These are phyloP conservation scores for Callaeas wilsoni DNA, from an alignment of 2,113 vertebrate species.

Conservation along the genomic window DNA sequence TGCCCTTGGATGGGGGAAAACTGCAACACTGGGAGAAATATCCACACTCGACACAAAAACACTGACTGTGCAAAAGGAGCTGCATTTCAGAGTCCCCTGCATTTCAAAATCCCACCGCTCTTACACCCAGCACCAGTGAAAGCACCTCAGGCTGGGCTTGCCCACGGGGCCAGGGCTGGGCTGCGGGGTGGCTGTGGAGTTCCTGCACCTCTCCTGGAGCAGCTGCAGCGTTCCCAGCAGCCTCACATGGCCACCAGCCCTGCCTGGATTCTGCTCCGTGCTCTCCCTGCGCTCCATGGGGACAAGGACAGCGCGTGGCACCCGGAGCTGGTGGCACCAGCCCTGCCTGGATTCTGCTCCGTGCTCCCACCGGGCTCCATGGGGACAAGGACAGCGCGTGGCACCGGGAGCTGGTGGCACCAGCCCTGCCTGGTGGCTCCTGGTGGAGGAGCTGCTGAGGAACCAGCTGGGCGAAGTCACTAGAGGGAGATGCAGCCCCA, in stretches of 20 bases:
- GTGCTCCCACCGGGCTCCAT: rapidly evolving
- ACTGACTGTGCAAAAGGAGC: not conserved
- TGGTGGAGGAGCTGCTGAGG: not conserved
- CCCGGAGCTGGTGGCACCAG: not conserved
- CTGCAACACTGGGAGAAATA: rapidly evolving
- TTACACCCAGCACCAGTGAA: not conserved
- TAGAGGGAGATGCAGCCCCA: conserved; percentile 57
- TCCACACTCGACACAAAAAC: rapidly evolving
- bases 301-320: rapidly evolving
- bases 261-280: rapidly evolving
- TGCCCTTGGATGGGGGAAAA: not conserved
- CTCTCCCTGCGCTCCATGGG: rapidly evolving
- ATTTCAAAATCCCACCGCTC: not conserved
- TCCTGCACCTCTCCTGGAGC: not conserved
- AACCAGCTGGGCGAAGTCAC: not conserved
- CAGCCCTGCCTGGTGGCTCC: not conserved
- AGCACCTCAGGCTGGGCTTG: not conserved
- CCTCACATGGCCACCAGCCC: rapidly evolving
- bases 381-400: rapidly evolving
- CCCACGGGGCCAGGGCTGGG: not conserved
- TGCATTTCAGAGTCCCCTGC: not conserved
- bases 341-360: not conserved
- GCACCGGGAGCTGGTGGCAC: not conserved
- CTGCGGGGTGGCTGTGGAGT: not conserved
- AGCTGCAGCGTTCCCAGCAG: not conserved